Conservation (phyloP, 2,113 vertebrate species). For the Chaenogobius annularis region DNA sequence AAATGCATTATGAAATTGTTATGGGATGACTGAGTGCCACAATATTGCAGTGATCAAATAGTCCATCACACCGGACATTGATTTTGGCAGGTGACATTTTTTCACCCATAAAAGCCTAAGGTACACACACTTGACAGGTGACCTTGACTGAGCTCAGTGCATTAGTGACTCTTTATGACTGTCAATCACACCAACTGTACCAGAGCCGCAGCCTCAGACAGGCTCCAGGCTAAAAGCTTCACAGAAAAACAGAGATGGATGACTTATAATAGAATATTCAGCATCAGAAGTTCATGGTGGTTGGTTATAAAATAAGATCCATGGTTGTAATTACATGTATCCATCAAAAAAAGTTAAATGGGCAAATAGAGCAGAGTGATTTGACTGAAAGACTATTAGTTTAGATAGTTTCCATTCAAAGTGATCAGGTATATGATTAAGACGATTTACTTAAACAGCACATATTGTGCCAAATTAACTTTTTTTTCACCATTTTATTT, state of each 20-base stretch:
- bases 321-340: background rate
- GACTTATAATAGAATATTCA: background rate
- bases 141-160: constrained; percentile 1
- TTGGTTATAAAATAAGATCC: background rate
- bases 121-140: constrained; percentile 11
- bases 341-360: too few species aligned
- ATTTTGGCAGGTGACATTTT: background rate
- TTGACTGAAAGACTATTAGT: too few species aligned
- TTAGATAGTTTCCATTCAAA: too few species aligned
- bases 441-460: too few species aligned
- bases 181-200: background rate
- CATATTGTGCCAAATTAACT: too few species aligned
- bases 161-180: background rate
- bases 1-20: background rate
- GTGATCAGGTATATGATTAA: too few species aligned
- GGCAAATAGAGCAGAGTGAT: too few species aligned
- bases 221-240: background rate
- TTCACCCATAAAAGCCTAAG: constrained; percentile 1
- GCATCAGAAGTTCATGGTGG: background rate
- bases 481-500: too few species aligned
- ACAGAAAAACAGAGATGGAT: background rate
- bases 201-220: background rate
- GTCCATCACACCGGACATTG: background rate
- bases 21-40: background rate
- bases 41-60: background rate